A percentile compares a stretch with the other conserved stretches of the same genome.
These are phyloP conservation scores for Byasa hedistus DNA, from an alignment of 2,888 invertebrate species.

Conservation along the genomic window DNA sequence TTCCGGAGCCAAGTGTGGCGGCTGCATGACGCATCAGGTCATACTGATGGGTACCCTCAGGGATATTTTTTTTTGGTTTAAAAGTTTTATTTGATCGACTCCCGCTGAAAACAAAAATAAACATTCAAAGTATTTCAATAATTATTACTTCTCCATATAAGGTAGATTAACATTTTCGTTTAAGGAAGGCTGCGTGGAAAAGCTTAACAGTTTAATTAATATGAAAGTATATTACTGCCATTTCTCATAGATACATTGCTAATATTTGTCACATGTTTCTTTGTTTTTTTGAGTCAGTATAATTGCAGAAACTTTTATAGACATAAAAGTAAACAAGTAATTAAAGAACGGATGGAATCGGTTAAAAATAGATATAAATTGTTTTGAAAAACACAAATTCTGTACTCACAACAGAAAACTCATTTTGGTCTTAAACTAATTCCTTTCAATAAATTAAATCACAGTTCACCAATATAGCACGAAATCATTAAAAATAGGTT, in stretches of 20 bases:
- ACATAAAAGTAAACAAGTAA: conserved; percentile 63
- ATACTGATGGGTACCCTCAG: conserved; percentile 99
- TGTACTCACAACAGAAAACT: conserved; percentile 84
- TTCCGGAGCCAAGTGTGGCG: conserved; percentile 98
- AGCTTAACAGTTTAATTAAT: neutral
- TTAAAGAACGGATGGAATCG: conserved; percentile 52
- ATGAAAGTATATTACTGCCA: neutral
- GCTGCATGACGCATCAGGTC: conserved; percentile 99
- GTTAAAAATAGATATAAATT: conserved; percentile 61
- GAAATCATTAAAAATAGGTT: conserved; percentile 60
- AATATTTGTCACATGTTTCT: too few species aligned
- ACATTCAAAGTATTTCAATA: conserved; percentile 32
- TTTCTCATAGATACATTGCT: too few species aligned
- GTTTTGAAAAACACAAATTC: conserved; percentile 22
- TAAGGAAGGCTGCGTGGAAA: neutral
- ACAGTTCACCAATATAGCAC: conserved; percentile 50
- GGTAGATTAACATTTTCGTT: neutral
- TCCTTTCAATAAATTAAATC: conserved; percentile 40
- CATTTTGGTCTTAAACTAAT: conserved; percentile 62
- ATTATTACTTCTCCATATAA: neutral
- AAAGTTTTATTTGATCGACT: conserved; percentile 97
- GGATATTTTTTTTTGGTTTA: conserved; percentile 99
- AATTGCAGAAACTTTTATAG: conserved; percentile 29
- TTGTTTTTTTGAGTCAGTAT: neutral
- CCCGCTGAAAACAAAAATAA: conserved; percentile 78